Evolutionary conservation across 2,113 vertebrate genomes (phyloP), one percentile per base, ranked within the genome.

Genomic region (Potamarius usumacintae): DNA sequence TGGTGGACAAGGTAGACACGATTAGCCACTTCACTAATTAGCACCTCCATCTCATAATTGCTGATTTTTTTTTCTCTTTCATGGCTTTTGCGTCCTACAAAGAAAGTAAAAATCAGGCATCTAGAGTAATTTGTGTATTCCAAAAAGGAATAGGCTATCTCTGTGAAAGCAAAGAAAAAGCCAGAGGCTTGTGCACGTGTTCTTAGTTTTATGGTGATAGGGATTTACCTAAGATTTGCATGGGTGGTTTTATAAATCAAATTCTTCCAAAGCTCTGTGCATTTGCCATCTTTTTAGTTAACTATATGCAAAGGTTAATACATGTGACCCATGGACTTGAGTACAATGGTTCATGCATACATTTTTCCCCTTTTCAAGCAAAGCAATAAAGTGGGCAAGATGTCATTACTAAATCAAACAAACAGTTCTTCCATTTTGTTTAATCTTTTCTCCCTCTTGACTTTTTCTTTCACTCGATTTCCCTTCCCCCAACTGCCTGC

Each of bases 401-500:
- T 5, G 10, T 30, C 0, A 42, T 60, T 42, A 69, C 20, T 50
- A 53, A 83, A 65, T 65, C 34, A 65, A 11, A 83, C 62, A 71
- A 57, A 42, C 11, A 30, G 11, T 60, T 84, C 42, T 22, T 82
- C 58, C n/a, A 4, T 27, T 42, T 30, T 12, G 11, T 58, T 55
- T 17, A 9, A 11, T 27, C 15, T 55, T 79, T 52, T 53, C 25
- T 20, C 50, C 55, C 83, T 77, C 76, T 48, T 82, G 27, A 82
- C 79, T 48, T 82, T 34, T 53, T 80, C 53, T 53, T 55, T 48
- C 25, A 53, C 22, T 27, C 52, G 74, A 15, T 27, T 74, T 76
- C 69, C 87, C 62, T 76, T 34, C 42, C 74, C 71, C 20, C 63
- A 79, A 58, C 50, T 69, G 25, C 86, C 57, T 78, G 52, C 52